phyloP scores from a whole-genome alignment of 2,113 vertebrate genomes.

The Tonatia bakeri region DNA sequence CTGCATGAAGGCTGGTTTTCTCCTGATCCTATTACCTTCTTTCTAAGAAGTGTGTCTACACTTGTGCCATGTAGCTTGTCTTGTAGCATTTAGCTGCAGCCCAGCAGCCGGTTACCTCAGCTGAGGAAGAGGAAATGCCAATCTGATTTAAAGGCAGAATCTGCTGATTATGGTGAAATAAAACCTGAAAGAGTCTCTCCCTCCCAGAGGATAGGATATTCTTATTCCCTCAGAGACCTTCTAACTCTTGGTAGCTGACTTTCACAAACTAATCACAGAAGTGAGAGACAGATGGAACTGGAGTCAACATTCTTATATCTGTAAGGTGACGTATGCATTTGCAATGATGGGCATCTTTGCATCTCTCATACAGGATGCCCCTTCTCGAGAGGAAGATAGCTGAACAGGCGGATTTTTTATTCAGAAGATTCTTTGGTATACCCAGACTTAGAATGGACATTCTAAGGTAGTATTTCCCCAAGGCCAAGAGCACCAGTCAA shows the following conservation, averaged over 20 bases:
- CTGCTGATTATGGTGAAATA: neutral
- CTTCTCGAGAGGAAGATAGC: neutral
- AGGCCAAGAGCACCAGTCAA: neutral
- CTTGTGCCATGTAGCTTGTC: neutral
- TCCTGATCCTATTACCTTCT: neutral
- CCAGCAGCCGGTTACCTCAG: neutral
- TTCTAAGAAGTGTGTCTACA: neutral
- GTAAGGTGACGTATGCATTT: neutral
- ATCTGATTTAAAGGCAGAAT: neutral
- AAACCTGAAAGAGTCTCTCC: neutral
- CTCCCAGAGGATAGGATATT: neutral
- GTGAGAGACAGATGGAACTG: neutral
- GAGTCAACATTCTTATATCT: neutral
- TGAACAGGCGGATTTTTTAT: neutral
- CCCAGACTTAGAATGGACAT: neutral
- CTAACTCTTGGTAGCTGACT: neutral
- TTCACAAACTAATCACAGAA: neutral
- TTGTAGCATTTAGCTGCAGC: neutral
- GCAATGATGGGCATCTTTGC: neutral
- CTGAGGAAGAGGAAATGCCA: neutral
- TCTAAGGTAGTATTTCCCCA: neutral
- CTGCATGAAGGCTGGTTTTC: neutral
- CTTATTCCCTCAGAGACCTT: neutral
- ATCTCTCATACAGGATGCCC: neutral
- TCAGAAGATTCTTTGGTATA: neutral